Evolutionary conservation across 2,113 vertebrate genomes (phyloP), one percentile per base, ranked within the genome.

Genomic region (Hippocampus comes): DNA sequence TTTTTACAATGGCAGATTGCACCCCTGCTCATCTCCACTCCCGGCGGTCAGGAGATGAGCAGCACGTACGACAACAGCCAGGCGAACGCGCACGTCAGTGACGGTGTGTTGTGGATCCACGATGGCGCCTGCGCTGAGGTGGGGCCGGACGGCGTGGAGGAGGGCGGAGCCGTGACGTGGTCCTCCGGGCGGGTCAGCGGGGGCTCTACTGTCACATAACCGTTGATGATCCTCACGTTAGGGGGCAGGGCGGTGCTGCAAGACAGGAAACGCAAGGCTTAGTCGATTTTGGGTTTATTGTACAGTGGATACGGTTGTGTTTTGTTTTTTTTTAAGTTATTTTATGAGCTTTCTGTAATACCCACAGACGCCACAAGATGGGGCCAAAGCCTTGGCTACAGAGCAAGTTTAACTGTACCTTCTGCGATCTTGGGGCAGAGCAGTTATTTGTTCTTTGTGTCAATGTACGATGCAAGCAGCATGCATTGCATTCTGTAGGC

Each of bases 21-120:
- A 51, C 4, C 48, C 48, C 48, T 51, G 18, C 4, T 17, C 15
- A 51, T 18, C 17, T 17, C 15, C 48, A 6, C 34, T 38, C 34
- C 17, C 17, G 80, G 77, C 77, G 92, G 95, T 98, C 95, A 98
- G 87, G 95, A 97, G 75, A 91, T 89, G 83, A 94, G 82, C 56
- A 94, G 86, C 20, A 84, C 27, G 73, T 92, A 89, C 75, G 86
- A 83, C 7, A 89, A 53, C 63, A 91, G 75, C 83, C 91, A 92
- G 88, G 79, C 75, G 76, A 87, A 88, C 69, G 85, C 89, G 79
- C 71, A 92, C 78, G 78, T 72, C 49, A 81, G 84, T 41, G 73
- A 43, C 30, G 81, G 60, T 0, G 71, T 5, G 63, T 65, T 65
- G 74, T 74, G 82, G 70, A 27, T 21, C 2, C 46, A 65, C 10